Evolutionary conservation across 2,113 vertebrate species (phyloP).

Genomic region (Takifugu flavidus): DNA sequence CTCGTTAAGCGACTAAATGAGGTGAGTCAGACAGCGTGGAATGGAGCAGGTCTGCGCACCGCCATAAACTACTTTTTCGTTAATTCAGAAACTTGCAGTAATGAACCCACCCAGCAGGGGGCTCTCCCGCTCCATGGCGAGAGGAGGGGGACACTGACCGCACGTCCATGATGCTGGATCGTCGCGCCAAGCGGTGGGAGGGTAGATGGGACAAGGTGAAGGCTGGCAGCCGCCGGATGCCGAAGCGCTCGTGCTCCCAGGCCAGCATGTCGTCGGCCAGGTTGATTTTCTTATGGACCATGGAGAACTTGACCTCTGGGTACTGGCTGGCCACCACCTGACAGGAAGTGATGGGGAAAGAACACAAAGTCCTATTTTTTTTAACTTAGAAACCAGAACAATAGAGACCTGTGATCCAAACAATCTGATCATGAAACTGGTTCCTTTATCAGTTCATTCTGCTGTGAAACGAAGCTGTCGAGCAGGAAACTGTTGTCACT

Average conservation of each 20-base stretch:
- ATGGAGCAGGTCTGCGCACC: not conserved
- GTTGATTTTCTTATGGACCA: constrained; percentile 99
- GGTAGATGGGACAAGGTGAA: constrained; percentile 95
- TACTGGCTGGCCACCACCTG: constrained; percentile 86
- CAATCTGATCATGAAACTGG: too few species aligned
- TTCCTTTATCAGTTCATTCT: too few species aligned
- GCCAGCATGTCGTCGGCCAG: constrained; percentile 94
- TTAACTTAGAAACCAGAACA: too few species aligned
- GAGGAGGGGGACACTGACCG: constrained; percentile 80
- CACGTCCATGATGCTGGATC: constrained; percentile 96
- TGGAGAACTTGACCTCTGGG: constrained; percentile 90
- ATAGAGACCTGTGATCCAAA: too few species aligned
- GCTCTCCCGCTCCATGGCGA: constrained; percentile 73
- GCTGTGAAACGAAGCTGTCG: too few species aligned
- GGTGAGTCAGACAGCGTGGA: not conserved
- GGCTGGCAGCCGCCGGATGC: constrained; percentile 91
- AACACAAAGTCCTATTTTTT: not conserved
- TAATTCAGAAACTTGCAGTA: constrained; percentile 43
- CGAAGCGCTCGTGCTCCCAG: constrained; percentile 97
- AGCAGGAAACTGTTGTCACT: too few species aligned
- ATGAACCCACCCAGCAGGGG: constrained; percentile 74
- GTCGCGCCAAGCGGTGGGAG: constrained; percentile 86
- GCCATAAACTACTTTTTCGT: constrained; percentile 1
- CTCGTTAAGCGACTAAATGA: not conserved
- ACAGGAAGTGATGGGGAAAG: not conserved